Evolutionary conservation across 2,113 vertebrate genomes (phyloP).

Genomic region (Aspidoscelis tigris): DNA sequence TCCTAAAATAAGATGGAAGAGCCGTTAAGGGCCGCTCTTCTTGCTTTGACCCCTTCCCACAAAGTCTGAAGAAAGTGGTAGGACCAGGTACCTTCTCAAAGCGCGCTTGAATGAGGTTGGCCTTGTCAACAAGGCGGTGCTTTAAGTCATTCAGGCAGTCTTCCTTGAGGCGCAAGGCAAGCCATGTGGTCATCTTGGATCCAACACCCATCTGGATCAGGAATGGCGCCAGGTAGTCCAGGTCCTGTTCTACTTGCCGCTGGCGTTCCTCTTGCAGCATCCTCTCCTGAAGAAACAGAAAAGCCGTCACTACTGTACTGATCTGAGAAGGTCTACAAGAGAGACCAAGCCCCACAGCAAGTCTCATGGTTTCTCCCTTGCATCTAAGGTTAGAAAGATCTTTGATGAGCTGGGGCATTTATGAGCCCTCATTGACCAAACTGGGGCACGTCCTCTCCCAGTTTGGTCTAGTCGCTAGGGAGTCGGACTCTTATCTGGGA

Average conservation of each 20-base stretch:
- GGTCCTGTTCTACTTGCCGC: conserved; percentile 68
- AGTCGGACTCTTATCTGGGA: no score
- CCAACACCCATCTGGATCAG: conserved; percentile 66
- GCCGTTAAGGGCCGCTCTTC: neutral
- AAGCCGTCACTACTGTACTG: neutral
- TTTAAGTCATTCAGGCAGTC: conserved; percentile 78
- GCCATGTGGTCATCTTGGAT: conserved; percentile 60
- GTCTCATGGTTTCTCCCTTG: no score
- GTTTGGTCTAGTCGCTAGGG: no score
- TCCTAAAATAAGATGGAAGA: accelerated
- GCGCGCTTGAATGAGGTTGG: conserved; percentile 80
- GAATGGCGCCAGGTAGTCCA: conserved; percentile 82
- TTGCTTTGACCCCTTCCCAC: neutral
- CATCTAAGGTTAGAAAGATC: no score
- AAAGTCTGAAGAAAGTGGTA: neutral
- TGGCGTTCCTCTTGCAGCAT: conserved; percentile 69
- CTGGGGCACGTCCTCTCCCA: no score
- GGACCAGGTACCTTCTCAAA: conserved; percentile 77
- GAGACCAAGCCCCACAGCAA: no score
- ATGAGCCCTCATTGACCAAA: no score
- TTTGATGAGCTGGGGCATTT: no score
- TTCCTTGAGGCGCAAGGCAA: conserved; percentile 71
- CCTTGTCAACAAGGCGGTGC: conserved; percentile 71
- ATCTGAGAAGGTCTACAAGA: no score
- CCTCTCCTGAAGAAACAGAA: conserved; percentile 65